Evolutionary conservation across 2,888 invertebrate genomes (phyloP), one percentile per base, ranked within the genome.

Genomic region (Drosophila siamana): DNA sequence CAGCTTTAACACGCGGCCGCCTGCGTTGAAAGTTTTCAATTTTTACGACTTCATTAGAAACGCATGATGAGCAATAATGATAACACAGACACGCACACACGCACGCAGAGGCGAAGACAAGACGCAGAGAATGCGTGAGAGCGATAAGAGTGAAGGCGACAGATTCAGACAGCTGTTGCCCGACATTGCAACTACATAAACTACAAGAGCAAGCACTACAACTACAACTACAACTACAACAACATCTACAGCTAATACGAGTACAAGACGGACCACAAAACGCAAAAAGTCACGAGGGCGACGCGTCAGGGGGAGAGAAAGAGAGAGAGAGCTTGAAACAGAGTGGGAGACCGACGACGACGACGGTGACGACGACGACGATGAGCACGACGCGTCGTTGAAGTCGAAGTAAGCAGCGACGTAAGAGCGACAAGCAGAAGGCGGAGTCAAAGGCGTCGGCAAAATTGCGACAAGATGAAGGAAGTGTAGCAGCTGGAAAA

Each of bases 1-100:
- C 52, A 70, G 46, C 46, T 56, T 46, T 46, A 69, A 72, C 33
- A 70, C 44, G 40, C 51, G 57, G 36, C 57, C 59, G 67, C 69
- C 77, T 69, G 85, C 78, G 66, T 74, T 73, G 69, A 88, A 84
- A 84, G 84, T 84, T 84, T 80, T 80, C 81, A 88, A 88, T 84
- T 84, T 83, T 80, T 80, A 89, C 81, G 84, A 87, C 87, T 89
- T 87, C 89, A 85, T 86, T 89, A 89, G 89, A 89, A 87, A 75
- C 88, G 88, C 86, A 72, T 85, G 89, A 86, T 86, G 89, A 85
- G 77, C 88, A 79, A 81, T 79, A 87, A 86, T 79, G 89, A 87
- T 87, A 81, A 56, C 48, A 59, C 55, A 54, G 8, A 50, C 26
- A 41, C 28, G 16, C 36, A 28, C 33, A 15, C 26, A 28, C 19